These are phyloP conservation scores for Arizona elegans DNA, from an alignment of 2,113 vertebrate species.

Conservation along the genomic window DNA sequence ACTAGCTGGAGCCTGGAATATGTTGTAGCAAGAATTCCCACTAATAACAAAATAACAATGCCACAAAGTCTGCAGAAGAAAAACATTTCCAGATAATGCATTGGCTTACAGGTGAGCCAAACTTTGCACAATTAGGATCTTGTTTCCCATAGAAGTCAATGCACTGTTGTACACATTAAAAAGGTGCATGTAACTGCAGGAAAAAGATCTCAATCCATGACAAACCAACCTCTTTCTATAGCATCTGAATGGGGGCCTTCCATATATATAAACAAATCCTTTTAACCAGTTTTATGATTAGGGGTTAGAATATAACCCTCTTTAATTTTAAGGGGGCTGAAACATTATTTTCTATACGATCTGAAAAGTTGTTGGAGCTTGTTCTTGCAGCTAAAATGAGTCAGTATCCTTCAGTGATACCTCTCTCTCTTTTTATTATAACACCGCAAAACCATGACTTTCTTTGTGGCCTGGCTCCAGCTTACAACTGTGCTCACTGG, in stretches of 20 bases:
- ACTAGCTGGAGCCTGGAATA: background rate
- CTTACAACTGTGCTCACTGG: constrained; percentile 78
- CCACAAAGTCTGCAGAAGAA: background rate
- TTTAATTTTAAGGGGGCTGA: background rate
- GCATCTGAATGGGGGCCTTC: background rate
- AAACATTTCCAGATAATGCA: background rate
- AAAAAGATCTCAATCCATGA: background rate
- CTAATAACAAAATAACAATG: background rate
- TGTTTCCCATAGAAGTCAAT: background rate
- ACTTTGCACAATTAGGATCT: background rate
- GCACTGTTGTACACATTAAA: background rate
- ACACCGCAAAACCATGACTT: constrained; percentile 54
- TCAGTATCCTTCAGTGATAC: constrained; percentile 16
- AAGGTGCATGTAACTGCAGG: background rate
- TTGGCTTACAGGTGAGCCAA: background rate
- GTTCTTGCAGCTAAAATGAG: constrained; percentile 33
- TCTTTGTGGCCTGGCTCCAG: constrained; percentile 57
- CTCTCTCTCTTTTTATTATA: constrained; percentile 35
- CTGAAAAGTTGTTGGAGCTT: constrained; percentile 43
- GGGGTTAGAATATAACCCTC: background rate
- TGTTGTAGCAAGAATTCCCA: background rate
- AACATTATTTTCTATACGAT: background rate
- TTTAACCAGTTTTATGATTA: background rate
- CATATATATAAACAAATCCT: background rate
- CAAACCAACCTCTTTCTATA: background rate